Conservation (phyloP, 1,140 invertebrate genomes). For the Euschistus heros region DNA sequence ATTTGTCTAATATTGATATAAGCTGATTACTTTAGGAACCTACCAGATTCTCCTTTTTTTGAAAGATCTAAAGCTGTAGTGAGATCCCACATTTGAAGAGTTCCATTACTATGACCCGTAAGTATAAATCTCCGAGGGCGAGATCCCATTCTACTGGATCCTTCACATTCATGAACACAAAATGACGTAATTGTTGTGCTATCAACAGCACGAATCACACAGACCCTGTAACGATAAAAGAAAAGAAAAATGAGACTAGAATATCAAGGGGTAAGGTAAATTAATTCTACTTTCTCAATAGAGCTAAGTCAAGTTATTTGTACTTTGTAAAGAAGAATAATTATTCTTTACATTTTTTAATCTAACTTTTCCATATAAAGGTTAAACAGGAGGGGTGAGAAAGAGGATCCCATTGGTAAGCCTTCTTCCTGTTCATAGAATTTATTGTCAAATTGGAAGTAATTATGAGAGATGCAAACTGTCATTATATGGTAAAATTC, state of each 20-base stretch:
- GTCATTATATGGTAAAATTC: too few relatives aligned
- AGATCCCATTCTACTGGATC: constrained; percentile 81
- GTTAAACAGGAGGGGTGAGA: too few relatives aligned
- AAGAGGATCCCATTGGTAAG: too few relatives aligned
- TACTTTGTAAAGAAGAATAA: too few relatives aligned
- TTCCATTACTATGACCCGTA: constrained; percentile 88
- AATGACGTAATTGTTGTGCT: constrained; percentile 89
- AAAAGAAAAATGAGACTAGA: constrained; percentile 11
- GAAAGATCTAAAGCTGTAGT: constrained; percentile 84
- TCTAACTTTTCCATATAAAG: too few relatives aligned
- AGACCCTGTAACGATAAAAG: constrained; percentile 54
- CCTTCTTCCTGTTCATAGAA: too few relatives aligned
- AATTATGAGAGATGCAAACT: too few relatives aligned
- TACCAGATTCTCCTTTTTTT: constrained; percentile 53
- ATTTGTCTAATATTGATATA: too few relatives aligned
- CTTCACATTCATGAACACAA: constrained; percentile 94
- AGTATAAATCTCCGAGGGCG: constrained; percentile 83
- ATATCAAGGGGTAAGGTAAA: background rate
- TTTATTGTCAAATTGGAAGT: too few relatives aligned
- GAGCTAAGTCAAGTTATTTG: too few relatives aligned
- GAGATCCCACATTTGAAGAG: constrained; percentile 97
- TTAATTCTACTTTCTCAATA: too few relatives aligned
- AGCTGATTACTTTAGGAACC: constrained; percentile 24
- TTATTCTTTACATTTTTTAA: too few relatives aligned
- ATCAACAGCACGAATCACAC: constrained; percentile 89